These are phyloP conservation scores for Montifringilla adamsi DNA, from an alignment of 2,113 vertebrate species.

Conservation along the genomic window DNA sequence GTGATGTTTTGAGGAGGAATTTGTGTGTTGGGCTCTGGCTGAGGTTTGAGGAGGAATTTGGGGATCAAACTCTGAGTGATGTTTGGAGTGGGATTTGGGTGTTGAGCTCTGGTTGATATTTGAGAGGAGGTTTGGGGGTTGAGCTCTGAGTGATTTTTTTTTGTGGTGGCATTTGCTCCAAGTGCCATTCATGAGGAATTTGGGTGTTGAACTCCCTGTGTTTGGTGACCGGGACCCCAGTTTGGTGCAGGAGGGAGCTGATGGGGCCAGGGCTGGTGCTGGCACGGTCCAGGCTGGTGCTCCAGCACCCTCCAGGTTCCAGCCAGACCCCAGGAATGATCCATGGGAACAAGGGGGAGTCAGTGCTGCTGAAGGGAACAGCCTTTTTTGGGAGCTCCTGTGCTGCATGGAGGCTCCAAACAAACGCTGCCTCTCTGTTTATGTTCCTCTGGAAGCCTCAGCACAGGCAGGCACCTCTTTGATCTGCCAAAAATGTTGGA, in stretches of 20 bases:
- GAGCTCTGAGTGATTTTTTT: neutral
- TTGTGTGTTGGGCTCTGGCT: no score
- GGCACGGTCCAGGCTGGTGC: no score
- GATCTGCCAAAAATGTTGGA: neutral
- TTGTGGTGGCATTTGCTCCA: neutral
- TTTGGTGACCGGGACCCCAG: neutral
- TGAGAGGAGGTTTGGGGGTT: no score
- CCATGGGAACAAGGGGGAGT: neutral
- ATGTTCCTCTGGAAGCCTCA: constrained; percentile 9
- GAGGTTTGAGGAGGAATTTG: neutral
- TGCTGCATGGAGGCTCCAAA: neutral
- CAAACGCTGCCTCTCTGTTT: neutral
- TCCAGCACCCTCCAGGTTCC: neutral
- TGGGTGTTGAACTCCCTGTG: neutral
- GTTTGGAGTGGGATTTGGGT: no score
- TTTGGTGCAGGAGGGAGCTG: neutral
- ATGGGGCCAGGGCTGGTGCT: no score
- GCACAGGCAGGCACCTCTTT: constrained; percentile 9
- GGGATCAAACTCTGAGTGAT: no score
- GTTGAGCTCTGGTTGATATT: no score
- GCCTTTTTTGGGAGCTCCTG: neutral
- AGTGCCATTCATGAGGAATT: no score
- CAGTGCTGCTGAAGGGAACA: neutral
- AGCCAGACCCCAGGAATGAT: no score
- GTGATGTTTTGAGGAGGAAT: no score